Evolutionary conservation across 2,888 invertebrate genomes (phyloP).

Genomic region (Heliconius hortense): DNA sequence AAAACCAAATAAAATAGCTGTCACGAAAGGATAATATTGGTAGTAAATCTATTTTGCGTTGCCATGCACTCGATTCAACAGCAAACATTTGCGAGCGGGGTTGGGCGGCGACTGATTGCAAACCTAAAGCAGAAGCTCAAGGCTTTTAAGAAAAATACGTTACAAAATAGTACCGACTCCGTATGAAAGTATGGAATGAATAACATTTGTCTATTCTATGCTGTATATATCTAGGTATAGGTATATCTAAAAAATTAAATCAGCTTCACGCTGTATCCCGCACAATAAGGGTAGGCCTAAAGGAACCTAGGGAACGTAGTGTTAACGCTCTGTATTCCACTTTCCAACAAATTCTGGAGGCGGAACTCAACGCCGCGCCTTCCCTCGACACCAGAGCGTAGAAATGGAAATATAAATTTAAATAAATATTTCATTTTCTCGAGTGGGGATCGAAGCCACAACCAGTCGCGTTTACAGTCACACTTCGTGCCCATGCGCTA

Average conservation of each 20-base stretch:
- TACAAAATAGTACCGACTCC: slow-evolving; percentile 20
- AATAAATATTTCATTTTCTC: no score
- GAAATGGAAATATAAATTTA: no score
- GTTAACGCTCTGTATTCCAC: no score
- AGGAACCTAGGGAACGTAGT: no score
- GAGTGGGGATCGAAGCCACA: no score
- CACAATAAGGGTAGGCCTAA: no score
- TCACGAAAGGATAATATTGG: slow-evolving; percentile 37
- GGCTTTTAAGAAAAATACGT: slow-evolving; percentile 33
- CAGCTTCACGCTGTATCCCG: no score
- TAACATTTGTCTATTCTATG: slow-evolving; percentile 5
- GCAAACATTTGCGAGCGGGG: slow-evolving; percentile 50
- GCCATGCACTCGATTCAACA: slow-evolving; percentile 38
- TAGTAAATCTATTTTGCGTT: slow-evolving; percentile 38
- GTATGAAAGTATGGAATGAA: slow-evolving; percentile 10
- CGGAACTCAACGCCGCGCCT: no score
- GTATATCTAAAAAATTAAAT: not conserved
- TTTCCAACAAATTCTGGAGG: no score
- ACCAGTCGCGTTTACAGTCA: no score
- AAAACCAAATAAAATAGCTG: slow-evolving; percentile 1
- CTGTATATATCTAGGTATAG: not conserved
- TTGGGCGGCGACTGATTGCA: slow-evolving; percentile 51
- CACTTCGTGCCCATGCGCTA: no score
- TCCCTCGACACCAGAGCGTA: no score
- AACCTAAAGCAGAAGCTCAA: slow-evolving; percentile 22